Conservation (phyloP, 2,888 invertebrate genomes). For the Pachydiplax longipennis region DNA sequence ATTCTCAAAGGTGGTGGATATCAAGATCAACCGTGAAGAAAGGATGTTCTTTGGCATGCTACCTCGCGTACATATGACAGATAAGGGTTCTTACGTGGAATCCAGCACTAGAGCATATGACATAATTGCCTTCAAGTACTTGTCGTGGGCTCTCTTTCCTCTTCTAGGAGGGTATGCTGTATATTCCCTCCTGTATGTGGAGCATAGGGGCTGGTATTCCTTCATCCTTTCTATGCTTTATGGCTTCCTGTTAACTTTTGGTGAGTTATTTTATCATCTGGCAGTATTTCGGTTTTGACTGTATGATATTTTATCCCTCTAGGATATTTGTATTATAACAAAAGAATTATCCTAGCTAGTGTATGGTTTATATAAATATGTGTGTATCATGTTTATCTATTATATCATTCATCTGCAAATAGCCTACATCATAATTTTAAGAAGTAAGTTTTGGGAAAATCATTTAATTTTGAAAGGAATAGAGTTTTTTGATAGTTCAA, state of each 20-base stretch:
- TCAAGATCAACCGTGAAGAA: slow-evolving; percentile 77
- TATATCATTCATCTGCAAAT: too few species aligned
- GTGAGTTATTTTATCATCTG: slow-evolving; percentile 53
- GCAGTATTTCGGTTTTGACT: not conserved
- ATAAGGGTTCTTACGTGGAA: slow-evolving; percentile 96
- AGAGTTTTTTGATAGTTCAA: too few species aligned
- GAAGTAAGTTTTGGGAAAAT: too few species aligned
- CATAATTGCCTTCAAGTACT: slow-evolving; percentile 92
- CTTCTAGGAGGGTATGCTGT: slow-evolving; percentile 91
- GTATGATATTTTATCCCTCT: not conserved
- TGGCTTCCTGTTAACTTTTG: slow-evolving; percentile 95
- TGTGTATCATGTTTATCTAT: too few species aligned
- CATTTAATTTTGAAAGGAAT: too few species aligned
- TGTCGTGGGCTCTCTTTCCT: slow-evolving; percentile 96
- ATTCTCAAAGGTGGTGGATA: slow-evolving; percentile 72
- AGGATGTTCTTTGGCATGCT: slow-evolving; percentile 75
- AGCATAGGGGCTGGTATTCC: slow-evolving; percentile 99
- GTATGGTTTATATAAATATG: too few species aligned
- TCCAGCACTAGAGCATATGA: slow-evolving; percentile 95
- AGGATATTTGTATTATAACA: not conserved
- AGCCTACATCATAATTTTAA: too few species aligned
- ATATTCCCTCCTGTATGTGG: slow-evolving; percentile 93
- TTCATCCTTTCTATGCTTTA: slow-evolving; percentile 96
- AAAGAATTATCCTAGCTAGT: too few species aligned
- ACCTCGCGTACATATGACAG: slow-evolving; percentile 81